phyloP scores from a whole-genome alignment of 2,888 invertebrate genomes.

The Tineola bisselliella region DNA sequence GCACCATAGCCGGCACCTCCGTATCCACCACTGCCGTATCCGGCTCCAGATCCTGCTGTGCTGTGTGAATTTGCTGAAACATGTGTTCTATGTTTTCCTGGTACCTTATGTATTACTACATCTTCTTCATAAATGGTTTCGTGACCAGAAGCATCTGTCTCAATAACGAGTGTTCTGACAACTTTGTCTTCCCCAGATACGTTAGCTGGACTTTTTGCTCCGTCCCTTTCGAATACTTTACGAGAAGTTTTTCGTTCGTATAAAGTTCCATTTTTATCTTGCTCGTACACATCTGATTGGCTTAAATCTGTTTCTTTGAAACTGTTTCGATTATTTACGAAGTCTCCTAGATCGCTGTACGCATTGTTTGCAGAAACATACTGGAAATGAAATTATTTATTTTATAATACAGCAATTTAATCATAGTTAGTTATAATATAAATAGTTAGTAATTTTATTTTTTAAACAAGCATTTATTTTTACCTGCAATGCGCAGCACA shows the following conservation, averaged over 20 bases:
- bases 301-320: conserved; percentile 24
- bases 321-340: conserved; percentile 18
- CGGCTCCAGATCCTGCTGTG: background rate
- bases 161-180: conserved; percentile 26
- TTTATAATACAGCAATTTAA: background rate
- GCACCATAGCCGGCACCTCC: background rate
- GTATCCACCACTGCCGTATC: background rate
- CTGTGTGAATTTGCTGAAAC: conserved; percentile 13
- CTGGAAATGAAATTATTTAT: conserved; percentile 20
- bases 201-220: conserved; percentile 16
- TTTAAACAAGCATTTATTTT: no score
- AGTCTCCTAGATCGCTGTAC: conserved; percentile 8
- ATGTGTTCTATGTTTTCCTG: conserved; percentile 14
- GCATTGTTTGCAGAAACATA: conserved; percentile 29
- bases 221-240: conserved; percentile 25
- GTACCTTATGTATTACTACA: conserved; percentile 28
- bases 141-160: conserved; percentile 29
- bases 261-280: conserved; percentile 24
- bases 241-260: conserved; percentile 23
- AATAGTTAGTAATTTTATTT: background rate
- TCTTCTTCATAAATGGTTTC: conserved; percentile 38
- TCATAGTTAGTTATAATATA: no score
- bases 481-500: conserved; percentile 57
- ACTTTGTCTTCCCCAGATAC: conserved; percentile 25
- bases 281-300: conserved; percentile 23